Percentiles rank a stretch among this genome's conserved stretches.
Conservation (phyloP, 2,888 invertebrate genomes). For the Biston stratarius region DNA sequence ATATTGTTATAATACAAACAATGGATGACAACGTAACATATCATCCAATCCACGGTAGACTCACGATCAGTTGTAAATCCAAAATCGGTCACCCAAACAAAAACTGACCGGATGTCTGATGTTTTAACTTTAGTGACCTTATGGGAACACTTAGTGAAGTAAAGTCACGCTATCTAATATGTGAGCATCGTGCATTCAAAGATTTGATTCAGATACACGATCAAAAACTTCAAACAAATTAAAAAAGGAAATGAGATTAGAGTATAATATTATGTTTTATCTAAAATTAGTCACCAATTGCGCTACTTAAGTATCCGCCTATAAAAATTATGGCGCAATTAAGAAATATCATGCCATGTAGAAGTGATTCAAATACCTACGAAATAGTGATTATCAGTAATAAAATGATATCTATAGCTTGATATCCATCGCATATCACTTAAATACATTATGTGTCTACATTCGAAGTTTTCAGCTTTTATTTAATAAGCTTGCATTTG, state of each 20-base stretch:
- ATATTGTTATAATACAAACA: too few relatives aligned
- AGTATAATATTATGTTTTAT: not conserved
- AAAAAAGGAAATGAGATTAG: not conserved
- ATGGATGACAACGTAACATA: too few relatives aligned
- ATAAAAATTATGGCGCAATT: constrained; percentile 8
- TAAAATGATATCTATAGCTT: constrained; percentile 2
- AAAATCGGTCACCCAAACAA: too few relatives aligned
- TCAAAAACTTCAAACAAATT: constrained; percentile 1
- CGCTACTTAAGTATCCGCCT: not conserved
- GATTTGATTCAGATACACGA: too few relatives aligned
- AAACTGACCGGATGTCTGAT: too few relatives aligned
- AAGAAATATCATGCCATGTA: constrained; percentile 4
- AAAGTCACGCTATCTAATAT: too few relatives aligned
- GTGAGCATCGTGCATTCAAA: too few relatives aligned
- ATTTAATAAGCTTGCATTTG: not conserved
- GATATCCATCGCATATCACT: not conserved
- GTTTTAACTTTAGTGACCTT: too few relatives aligned
- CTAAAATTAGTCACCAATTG: constrained; percentile 1
- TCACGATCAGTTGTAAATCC: too few relatives aligned
- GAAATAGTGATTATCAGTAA: not conserved
- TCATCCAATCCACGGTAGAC: too few relatives aligned
- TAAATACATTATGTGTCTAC: not conserved
- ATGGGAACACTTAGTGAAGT: too few relatives aligned
- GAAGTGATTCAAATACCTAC: constrained; percentile 3
- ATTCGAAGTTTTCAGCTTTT: not conserved